These are phyloP conservation scores for Tetheella fluctuosa DNA, from an alignment of 2,888 invertebrate species.

Conservation along the genomic window DNA sequence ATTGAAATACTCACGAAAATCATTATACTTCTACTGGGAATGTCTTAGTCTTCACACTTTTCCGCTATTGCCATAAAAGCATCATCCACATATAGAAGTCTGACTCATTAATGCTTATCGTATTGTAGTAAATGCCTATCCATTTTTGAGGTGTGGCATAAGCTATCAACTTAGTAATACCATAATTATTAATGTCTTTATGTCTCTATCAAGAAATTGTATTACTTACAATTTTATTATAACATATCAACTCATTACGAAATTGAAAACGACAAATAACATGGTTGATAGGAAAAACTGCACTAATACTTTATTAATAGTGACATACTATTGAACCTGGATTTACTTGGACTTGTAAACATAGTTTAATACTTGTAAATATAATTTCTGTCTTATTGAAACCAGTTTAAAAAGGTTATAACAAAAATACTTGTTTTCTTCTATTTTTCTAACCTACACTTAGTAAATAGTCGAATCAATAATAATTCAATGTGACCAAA, in stretches of 20 bases:
- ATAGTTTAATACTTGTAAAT: neutral
- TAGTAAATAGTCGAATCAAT: no score
- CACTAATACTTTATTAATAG: neutral
- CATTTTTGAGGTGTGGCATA: neutral
- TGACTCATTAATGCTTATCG: neutral
- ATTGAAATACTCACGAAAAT: no score
- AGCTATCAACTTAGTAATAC: neutral
- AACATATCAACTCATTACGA: constrained; percentile 24
- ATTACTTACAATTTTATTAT: constrained; percentile 27
- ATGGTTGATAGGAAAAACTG: neutral
- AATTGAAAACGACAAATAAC: constrained; percentile 22
- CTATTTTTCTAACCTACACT: no score
- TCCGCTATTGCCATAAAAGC: neutral
- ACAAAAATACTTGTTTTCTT: no score
- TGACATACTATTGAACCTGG: neutral
- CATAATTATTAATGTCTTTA: constrained; percentile 20
- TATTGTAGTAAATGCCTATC: neutral
- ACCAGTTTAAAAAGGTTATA: no score
- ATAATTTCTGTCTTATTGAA: neutral
- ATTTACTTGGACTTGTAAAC: neutral
- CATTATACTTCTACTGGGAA: no score
- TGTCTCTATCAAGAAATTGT: constrained; percentile 34
- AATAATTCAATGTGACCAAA: no score
- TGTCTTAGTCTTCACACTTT: neutral
- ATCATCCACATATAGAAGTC: neutral